phyloP scores from a whole-genome alignment of 2,888 invertebrate genomes.

The Abscondita cerata region DNA sequence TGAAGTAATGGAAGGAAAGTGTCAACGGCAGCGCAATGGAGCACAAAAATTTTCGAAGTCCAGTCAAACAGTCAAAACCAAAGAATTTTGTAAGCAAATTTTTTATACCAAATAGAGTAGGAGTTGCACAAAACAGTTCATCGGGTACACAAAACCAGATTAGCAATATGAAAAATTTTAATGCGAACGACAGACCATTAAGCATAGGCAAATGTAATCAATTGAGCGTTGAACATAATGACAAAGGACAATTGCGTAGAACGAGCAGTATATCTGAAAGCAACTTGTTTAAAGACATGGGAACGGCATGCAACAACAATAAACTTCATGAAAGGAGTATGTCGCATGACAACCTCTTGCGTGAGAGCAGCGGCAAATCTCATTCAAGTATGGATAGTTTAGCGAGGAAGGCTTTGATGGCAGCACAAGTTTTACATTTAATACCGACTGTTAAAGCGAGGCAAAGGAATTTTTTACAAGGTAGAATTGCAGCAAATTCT shows the following conservation, averaged over 20 bases:
- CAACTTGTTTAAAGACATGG: slow-evolving; percentile 38
- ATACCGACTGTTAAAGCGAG: slow-evolving; percentile 84
- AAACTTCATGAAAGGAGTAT: slow-evolving; percentile 51
- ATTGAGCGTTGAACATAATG: slow-evolving; percentile 20
- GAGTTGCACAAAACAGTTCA: slow-evolving; percentile 44
- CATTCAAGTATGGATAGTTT: slow-evolving; percentile 68
- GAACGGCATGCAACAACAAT: slow-evolving; percentile 38
- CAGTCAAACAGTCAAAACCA: slow-evolving; percentile 47
- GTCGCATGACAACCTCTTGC: slow-evolving; percentile 56
- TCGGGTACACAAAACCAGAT: slow-evolving; percentile 30
- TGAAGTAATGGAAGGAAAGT: neutral
- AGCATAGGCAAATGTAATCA: slow-evolving; percentile 48
- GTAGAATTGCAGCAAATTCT: slow-evolving; percentile 80
- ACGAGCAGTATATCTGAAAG: slow-evolving; percentile 56
- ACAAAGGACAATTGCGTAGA: slow-evolving; percentile 43
- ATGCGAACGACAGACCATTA: slow-evolving; percentile 54
- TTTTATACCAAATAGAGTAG: slow-evolving; percentile 57
- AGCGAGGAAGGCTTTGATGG: slow-evolving; percentile 76
- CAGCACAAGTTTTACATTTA: slow-evolving; percentile 80
- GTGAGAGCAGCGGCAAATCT: slow-evolving; percentile 43
- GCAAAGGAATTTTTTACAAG: slow-evolving; percentile 82
- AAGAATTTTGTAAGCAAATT: slow-evolving; percentile 53
- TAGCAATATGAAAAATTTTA: slow-evolving; percentile 43
- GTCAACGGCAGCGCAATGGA: slow-evolving; percentile 47
- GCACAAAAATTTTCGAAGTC: slow-evolving; percentile 40